These are phyloP conservation scores for Ailurus styani DNA, from an alignment of 2,113 vertebrate species.

Conservation along the genomic window DNA sequence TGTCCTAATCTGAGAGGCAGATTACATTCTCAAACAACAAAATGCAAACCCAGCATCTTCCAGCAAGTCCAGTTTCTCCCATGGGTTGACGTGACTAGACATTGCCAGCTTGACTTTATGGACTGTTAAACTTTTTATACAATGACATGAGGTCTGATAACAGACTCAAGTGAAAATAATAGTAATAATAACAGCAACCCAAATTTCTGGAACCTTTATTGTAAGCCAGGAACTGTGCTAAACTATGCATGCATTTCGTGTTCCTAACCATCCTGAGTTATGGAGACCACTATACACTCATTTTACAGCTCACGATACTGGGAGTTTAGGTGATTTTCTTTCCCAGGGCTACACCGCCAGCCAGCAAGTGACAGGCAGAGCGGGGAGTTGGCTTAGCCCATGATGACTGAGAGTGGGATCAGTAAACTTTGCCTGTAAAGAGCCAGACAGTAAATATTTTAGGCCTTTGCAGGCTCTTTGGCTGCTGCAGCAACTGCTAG, in stretches of 20 bases:
- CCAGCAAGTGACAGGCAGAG: neutral
- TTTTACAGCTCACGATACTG: neutral
- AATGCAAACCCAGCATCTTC: neutral
- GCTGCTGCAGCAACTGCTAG: no score
- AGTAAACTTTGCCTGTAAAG: neutral
- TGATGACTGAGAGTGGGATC: accelerated
- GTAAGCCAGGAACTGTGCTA: neutral
- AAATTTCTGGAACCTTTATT: neutral
- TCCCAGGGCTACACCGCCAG: neutral
- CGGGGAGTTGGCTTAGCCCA: neutral
- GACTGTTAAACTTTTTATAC: neutral
- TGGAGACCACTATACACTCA: accelerated
- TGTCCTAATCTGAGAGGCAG: neutral
- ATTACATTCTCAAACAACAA: neutral
- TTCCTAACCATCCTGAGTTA: neutral
- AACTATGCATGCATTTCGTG: neutral
- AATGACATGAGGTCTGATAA: neutral
- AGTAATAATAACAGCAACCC: no score
- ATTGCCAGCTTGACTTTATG: neutral
- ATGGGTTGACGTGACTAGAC: neutral
- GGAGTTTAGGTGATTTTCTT: neutral
- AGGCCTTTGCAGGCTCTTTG: neutral
- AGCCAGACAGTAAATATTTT: neutral
- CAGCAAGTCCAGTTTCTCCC: neutral
- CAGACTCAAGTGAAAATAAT: neutral